Base-by-base conservation (phyloP, 2,888 invertebrate genomes). In the Hydrotaea diabolus region DNA sequence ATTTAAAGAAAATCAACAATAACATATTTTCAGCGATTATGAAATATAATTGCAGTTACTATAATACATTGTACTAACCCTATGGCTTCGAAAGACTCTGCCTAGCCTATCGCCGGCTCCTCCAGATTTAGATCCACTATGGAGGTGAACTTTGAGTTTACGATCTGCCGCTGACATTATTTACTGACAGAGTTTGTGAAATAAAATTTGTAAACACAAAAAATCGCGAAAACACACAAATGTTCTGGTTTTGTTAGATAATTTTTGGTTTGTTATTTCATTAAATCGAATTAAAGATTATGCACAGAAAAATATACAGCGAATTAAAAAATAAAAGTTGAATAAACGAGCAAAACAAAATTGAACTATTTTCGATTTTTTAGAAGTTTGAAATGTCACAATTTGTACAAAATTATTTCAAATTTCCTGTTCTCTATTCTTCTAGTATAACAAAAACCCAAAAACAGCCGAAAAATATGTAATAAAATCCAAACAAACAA, bases 401-500 rank as follows among this genome's bases (percentile, higher is more conserved):
- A 15, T 43, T 43, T 3, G 43, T 43, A 13, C 15, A n/a, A 59
- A 59, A 59, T 13, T 26, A 17, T 49, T n/a, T 11, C 2, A 15
- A 71, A 39, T n/a, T 43, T 1, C 0, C 43, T 39, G 2, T 64
- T 64, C 17, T 8, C 15, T 39, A 39, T 31, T 55, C 11, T 55
- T 72, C 21, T n/a, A 66, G 2, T 55, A 23, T 49, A 4, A 72
- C 17, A 57, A 74, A 39, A 72, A 59, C n/a, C n/a, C n/a, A n/a
- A 53, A 26, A 57, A 19, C 39, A 46, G 66, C 7, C 36, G 64
- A 49, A 64, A 43, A 66, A 66, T 43, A 19, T 3, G 21, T 15
- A 69, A 66, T 43, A 69, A 69, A 62, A 59, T 59, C 36, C 31
- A 69, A 69, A 69, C 69, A 69, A 69, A 69, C 17, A 66, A 66